Evolutionary conservation across 2,113 vertebrate genomes (phyloP).

Genomic region (Colossoma macropomum): DNA sequence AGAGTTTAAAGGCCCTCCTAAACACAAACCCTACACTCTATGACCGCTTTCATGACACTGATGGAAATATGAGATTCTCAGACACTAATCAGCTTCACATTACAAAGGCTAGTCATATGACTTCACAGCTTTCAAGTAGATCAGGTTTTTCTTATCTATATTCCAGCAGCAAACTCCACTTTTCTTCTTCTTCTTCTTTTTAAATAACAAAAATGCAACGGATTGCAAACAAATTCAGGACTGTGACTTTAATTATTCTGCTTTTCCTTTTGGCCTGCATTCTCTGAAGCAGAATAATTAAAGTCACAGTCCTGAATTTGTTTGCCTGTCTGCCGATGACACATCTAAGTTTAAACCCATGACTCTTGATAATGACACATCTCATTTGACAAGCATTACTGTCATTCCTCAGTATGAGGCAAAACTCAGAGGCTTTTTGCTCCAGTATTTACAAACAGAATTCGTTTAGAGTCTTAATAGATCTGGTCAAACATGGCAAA

Average conservation of each 20-base stretch:
- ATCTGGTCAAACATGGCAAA: no score
- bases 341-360: not conserved
- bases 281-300: not conserved
- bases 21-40: constrained; percentile 1
- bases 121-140: constrained; percentile 58
- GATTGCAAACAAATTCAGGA: not conserved
- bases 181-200: not conserved
- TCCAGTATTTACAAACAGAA: not conserved
- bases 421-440: not conserved
- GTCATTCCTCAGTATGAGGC: not conserved
- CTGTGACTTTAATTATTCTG: no score
- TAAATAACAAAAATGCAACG: constrained; percentile 31
- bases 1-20: not conserved
- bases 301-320: not conserved
- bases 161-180: constrained; percentile 54
- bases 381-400: not conserved
- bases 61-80: constrained; percentile 53
- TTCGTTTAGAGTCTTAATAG: not conserved
- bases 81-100: constrained; percentile 60
- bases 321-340: no score
- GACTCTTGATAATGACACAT: not conserved
- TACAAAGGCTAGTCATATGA: constrained; percentile 69
- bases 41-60: constrained; percentile 3
- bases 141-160: constrained; percentile 71
- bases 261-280: no score